Percentiles rank a stretch among this genome's conserved stretches.
Evolutionary conservation across 2,888 invertebrate genomes (phyloP).

Genomic region (Polymixis lichenea): DNA sequence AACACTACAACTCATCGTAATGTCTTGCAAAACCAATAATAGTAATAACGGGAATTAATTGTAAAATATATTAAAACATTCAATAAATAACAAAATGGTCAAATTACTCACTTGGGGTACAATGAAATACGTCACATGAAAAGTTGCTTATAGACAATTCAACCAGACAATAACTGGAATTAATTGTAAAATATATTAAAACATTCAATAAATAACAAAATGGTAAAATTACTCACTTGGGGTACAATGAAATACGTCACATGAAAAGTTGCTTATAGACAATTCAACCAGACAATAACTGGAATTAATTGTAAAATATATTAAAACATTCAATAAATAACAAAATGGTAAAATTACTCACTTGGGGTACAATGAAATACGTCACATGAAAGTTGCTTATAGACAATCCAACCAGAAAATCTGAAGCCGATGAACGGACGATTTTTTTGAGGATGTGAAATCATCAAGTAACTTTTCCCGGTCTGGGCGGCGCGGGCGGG

Average conservation of each 20-base stretch:
- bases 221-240: constrained; percentile 29
- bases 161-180: constrained; percentile 40
- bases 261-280: background rate
- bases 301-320: constrained; percentile 36
- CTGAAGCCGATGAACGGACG: background rate
- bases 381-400: background rate
- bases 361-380: constrained; percentile 23
- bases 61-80: constrained; percentile 39
- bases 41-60: constrained; percentile 32
- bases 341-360: constrained; percentile 34
- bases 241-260: constrained; percentile 21
- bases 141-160: too few species aligned
- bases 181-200: constrained; percentile 39
- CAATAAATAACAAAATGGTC: constrained; percentile 48
- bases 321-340: constrained; percentile 47
- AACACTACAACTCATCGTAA: constrained; percentile 21
- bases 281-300: too few species aligned
- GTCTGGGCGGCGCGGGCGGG: too few species aligned
- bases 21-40: constrained; percentile 40
- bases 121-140: constrained; percentile 19
- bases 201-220: constrained; percentile 46
- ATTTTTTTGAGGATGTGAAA: too few species aligned
- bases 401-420: background rate
- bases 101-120: constrained; percentile 26
- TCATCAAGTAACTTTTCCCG: too few species aligned